phyloP scores from a whole-genome alignment of 2,888 invertebrate genomes.

The Serripes groenlandicus region DNA sequence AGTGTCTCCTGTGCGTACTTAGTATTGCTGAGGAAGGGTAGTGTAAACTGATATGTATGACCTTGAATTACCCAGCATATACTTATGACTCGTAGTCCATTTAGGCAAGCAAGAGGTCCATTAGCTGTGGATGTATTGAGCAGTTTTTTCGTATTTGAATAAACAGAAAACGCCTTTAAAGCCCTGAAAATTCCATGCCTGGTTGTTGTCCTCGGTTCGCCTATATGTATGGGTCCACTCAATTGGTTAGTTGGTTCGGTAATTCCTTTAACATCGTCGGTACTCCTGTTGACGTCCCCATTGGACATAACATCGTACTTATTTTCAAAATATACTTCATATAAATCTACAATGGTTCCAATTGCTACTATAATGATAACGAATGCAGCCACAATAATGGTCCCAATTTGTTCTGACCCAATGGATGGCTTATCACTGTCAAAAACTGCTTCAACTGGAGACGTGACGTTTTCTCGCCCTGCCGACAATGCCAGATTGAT shows the following conservation, averaged over 20 bases:
- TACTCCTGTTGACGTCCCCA: not conserved
- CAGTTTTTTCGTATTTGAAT: conserved; percentile 66
- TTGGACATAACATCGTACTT: not conserved
- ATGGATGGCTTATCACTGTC: not conserved
- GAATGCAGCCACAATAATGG: not conserved
- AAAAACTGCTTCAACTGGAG: not conserved
- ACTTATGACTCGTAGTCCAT: conserved; percentile 89
- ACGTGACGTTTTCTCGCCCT: not conserved
- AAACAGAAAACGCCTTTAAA: conserved; percentile 65
- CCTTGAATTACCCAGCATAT: conserved; percentile 82
- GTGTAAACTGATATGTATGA: conserved; percentile 69
- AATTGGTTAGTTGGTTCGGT: conserved; percentile 20
- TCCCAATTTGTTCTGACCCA: not conserved
- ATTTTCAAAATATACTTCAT: not conserved
- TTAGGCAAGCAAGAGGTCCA: conserved; percentile 89
- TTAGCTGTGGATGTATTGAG: conserved; percentile 62
- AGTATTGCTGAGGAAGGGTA: conserved; percentile 52
- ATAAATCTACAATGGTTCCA: not conserved
- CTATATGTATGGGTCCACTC: not conserved
- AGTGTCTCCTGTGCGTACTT: conserved; percentile 17
- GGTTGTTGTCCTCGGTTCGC: not conserved
- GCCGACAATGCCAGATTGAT: not conserved
- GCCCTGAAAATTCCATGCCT: not conserved
- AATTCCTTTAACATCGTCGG: not conserved
- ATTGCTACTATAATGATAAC: conserved; percentile 2